Conservation (phyloP, 2,797 vertebrate species). For the Sebastes itinus region DNA sequence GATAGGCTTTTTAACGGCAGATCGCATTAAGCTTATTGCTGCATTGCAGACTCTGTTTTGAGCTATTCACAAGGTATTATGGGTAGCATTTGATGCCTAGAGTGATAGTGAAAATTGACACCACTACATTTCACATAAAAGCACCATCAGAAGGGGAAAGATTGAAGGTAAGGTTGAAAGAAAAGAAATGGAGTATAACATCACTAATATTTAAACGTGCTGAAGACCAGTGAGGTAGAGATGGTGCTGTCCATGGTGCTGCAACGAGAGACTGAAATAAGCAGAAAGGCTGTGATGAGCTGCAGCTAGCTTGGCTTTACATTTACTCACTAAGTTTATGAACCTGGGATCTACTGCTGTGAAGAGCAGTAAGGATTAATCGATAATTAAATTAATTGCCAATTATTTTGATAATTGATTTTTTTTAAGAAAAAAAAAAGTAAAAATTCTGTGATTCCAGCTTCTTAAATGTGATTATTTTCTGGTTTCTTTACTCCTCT, state of each 20-base stretch:
- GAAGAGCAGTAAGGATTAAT: neutral
- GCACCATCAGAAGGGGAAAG: neutral
- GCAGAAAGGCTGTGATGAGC: neutral
- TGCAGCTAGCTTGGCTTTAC: neutral
- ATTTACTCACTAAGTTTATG: neutral
- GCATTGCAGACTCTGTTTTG: neutral
- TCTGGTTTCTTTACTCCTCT: no score
- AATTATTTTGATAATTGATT: neutral
- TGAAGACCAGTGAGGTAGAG: neutral
- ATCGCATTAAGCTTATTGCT: neutral
- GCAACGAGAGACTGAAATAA: neutral
- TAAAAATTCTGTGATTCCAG: no score
- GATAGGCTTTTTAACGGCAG: neutral
- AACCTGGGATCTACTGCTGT: neutral
- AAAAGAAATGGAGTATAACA: neutral
- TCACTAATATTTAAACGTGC: neutral
- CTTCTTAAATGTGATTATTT: no score
- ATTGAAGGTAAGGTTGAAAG: neutral
- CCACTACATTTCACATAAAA: neutral
- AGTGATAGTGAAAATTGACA: neutral
- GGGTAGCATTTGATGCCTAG: neutral
- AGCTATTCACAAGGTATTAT: neutral
- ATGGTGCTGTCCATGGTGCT: slow-evolving; percentile 66
- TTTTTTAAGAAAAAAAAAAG: no score
- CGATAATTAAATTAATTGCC: neutral